Evolutionary conservation across 2,113 vertebrate species (phyloP), one percentile per base, ranked within the genome.

Genomic region (Mirounga angustirostris): DNA sequence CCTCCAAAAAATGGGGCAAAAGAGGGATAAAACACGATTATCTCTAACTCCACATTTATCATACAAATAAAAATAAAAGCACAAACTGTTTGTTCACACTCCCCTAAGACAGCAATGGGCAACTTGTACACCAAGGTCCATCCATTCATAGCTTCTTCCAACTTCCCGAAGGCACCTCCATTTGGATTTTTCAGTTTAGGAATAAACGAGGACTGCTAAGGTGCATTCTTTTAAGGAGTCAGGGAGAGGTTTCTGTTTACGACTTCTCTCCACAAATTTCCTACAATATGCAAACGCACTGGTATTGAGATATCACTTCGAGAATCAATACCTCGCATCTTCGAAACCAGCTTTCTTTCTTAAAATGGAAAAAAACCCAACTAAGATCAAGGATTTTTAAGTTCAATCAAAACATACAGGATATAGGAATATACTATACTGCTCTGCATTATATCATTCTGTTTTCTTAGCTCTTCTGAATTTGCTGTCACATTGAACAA

Each of bases 311-410:
- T 5, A 87, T 43, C 22, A 93, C 30, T 63, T 83, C 4, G 33
- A 96, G 56, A 95, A 91, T 52, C 40, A 58, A 84, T 28, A 56
- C 14, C 30, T 61, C 40, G 19, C 40, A 91, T 90, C 61, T 97
- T 96, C 76, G 65, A 91, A 96, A 89, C 4, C 13, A 86, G 8
- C 24, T 80, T 94, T 30, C 71, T 61, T 96, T 43, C 21, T 90
- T 96, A 56, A 92, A 90, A 61, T 10, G 30, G 58, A 5, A 26
- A 58, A 59, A 52, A 69, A 36, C 8, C 11, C 9, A 81, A 63
- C 56, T n/a, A 91, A 86, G 69, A 73, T 18, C 30, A 83, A 94
- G 13, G 43, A 79, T 71, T 54, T 33, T 50, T 85, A 85, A 89
- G 16, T 86, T 80, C 19, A 76, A 78, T 43, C 52, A 78, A 93